Evolutionary conservation across 2,113 vertebrate species (phyloP), one percentile per base, ranked within the genome.

Genomic region (Ginglymostoma cirratum): DNA sequence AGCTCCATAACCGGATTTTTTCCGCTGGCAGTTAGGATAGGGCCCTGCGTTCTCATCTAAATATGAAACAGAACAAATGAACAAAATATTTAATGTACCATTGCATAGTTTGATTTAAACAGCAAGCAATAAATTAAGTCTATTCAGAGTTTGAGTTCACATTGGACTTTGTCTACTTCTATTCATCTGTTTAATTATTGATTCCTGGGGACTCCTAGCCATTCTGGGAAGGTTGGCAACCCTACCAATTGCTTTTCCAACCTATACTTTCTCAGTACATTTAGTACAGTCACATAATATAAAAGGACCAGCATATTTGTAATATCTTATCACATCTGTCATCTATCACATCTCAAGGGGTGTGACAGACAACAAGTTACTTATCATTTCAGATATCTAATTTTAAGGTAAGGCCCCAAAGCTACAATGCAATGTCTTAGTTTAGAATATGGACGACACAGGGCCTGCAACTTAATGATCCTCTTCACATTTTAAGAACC

Each of bases 1-100:
- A 99, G 98, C 97, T 99, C 99, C 99, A 99, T 99, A 96, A 99
- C 99, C 0, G 99, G 99, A 97, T 99, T 99, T 98, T 99, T 99
- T 96, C 99, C 99, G 95, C 99, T 99, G 42, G 99, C 99, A 87
- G 99, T 99, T 97, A 99, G 98, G 96, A 99, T 99, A 96, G 99
- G 99, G 97, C 99, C 99, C 98, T 99, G 99, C 99, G 99, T 99
- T 98, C 99, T 98, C 97, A 99, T 98, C 99, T 99, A 96, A 7
- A 96, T 96, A 23, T 1, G 96, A 90, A 96, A 70, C 95, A 19
- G 96, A 34, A 30, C 94, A 76, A 23, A 78, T 42, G n/a, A 23
- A 94, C 69, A 61, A 23, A 61, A 85, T 34, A 65, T 94, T 67
- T 94, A 34, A 72, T 34, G 45, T 17, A 70, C 34, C 0, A 45